These are phyloP conservation scores for Notarius quadriscutis DNA, from an alignment of 2,113 vertebrate genomes.

Conservation along the genomic window DNA sequence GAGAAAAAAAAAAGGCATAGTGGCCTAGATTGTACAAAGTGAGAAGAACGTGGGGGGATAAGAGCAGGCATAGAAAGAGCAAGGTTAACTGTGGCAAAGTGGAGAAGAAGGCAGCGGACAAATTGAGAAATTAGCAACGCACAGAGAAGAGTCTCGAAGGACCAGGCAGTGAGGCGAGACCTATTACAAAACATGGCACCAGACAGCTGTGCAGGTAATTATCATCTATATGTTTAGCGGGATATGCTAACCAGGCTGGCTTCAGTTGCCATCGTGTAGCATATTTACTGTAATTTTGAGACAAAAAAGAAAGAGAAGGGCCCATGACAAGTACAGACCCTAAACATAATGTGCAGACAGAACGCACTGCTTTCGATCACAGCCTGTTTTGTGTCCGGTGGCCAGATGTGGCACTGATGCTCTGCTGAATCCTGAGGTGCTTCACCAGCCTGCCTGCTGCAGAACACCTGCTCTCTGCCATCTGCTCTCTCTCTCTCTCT, in stretches of 20 bases:
- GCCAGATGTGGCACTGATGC: slow-evolving; percentile 54
- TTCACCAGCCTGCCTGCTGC: slow-evolving; percentile 59
- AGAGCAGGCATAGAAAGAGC: slow-evolving; percentile 55
- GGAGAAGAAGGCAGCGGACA: slow-evolving; percentile 65
- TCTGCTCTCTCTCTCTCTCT: slow-evolving; percentile 64
- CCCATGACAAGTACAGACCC: not conserved
- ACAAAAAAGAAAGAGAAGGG: not conserved
- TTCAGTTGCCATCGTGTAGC: slow-evolving; percentile 64
- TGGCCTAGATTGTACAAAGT: slow-evolving; percentile 70
- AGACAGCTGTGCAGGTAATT: slow-evolving; percentile 75
- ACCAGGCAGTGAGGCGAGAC: slow-evolving; percentile 65
- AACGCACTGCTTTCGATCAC: slow-evolving; percentile 42
- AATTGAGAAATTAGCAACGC: slow-evolving; percentile 77
- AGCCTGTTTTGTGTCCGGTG: slow-evolving; percentile 65
- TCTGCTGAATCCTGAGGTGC: slow-evolving; percentile 52
- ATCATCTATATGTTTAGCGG: slow-evolving; percentile 72
- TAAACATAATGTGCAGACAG: not conserved
- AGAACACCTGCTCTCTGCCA: slow-evolving; percentile 77
- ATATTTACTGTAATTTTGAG: slow-evolving; percentile 54
- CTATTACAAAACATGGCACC: slow-evolving; percentile 72
- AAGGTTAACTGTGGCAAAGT: slow-evolving; percentile 69
- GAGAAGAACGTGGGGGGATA: slow-evolving; percentile 57
- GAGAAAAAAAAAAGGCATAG: not conserved
- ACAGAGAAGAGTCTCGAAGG: slow-evolving; percentile 68
- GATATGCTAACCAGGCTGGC: slow-evolving; percentile 64